These are phyloP conservation scores for Sylvia borin DNA, from an alignment of 2,797 vertebrate species.

Conservation along the genomic window DNA sequence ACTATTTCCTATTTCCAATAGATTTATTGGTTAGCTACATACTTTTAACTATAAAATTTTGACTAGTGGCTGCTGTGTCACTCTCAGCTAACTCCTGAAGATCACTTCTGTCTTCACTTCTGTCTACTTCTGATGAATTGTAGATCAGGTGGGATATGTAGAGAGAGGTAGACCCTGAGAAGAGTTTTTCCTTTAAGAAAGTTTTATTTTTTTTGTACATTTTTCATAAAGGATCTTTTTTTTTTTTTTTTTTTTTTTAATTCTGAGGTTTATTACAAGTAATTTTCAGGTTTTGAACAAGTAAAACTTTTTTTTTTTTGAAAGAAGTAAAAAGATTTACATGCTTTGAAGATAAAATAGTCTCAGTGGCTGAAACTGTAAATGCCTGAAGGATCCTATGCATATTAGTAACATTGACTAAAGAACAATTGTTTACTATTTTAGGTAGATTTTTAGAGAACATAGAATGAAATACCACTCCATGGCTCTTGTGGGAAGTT, in stretches of 20 bases:
- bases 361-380: neutral
- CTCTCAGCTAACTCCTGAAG: neutral
- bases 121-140: no score
- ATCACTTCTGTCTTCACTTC: neutral
- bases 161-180: neutral
- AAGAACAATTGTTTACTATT: neutral
- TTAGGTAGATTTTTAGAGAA: neutral
- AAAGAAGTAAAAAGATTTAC: neutral
- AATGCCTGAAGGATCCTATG: neutral
- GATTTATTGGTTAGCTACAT: rapidly evolving
- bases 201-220: neutral
- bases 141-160: neutral
- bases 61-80: no score
- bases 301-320: rapidly evolving
- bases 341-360: constrained; percentile 9
- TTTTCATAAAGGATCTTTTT: neutral
- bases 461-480: neutral
- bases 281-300: neutral
- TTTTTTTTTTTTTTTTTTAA: neutral
- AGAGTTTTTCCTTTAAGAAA: neutral
- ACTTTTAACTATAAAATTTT: neutral
- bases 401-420: neutral
- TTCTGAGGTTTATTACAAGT: neutral
- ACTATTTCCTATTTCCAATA: neutral
- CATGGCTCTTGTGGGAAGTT: neutral